Evolutionary conservation across 2,113 vertebrate genomes (phyloP).

Genomic region (Rhabdomys dilectus): DNA sequence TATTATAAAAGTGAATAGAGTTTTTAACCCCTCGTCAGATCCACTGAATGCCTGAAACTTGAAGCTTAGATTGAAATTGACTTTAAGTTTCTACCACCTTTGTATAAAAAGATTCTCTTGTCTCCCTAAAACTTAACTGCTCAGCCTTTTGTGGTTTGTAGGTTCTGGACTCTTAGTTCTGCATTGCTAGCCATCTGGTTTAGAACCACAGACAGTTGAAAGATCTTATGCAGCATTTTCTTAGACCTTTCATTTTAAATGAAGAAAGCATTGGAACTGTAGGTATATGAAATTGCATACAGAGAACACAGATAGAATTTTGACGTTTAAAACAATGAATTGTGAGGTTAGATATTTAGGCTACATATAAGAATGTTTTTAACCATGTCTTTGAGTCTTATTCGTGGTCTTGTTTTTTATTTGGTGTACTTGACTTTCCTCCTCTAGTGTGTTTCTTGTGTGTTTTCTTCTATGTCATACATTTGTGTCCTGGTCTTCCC

Average conservation of each 20-base stretch:
- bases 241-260: slow-evolving; percentile 46
- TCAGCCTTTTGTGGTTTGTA: slow-evolving; percentile 40
- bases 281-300: neutral
- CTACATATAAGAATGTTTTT: slow-evolving; percentile 24
- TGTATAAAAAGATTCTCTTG: neutral
- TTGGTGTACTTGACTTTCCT: slow-evolving; percentile 61
- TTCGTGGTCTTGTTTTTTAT: slow-evolving; percentile 67
- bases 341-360: slow-evolving; percentile 36
- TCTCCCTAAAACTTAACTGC: slow-evolving; percentile 54
- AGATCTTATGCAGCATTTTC: neutral
- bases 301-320: slow-evolving; percentile 7
- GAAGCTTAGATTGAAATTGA: slow-evolving; percentile 30
- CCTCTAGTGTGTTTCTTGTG: slow-evolving; percentile 44
- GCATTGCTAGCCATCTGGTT: neutral
- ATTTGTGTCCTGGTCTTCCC: slow-evolving; percentile 57
- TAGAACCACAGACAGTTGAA: slow-evolving; percentile 30
- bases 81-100: slow-evolving; percentile 38
- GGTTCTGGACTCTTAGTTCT: slow-evolving; percentile 27
- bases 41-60: slow-evolving; percentile 15
- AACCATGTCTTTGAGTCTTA: slow-evolving; percentile 63
- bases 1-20: slow-evolving; percentile 29
- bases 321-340: slow-evolving; percentile 52
- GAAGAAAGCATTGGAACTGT: slow-evolving; percentile 11
- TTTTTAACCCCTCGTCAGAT: slow-evolving; percentile 41
- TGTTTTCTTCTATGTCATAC: slow-evolving; percentile 44